phyloP scores from a whole-genome alignment of 1,140 invertebrate genomes.

The Amyelois transitella region DNA sequence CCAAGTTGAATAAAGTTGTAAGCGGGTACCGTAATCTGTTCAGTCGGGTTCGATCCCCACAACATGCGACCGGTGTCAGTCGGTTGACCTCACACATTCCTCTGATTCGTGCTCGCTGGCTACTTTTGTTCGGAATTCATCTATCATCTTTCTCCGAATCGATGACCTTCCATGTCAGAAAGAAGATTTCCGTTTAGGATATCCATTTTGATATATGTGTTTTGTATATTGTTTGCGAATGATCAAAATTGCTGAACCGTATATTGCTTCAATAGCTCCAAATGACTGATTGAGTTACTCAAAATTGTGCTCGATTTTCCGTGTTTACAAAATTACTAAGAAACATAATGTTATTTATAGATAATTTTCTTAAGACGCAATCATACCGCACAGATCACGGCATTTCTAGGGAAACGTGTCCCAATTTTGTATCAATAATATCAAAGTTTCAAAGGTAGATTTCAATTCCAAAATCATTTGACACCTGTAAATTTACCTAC shows the following conservation, averaged over 20 bases:
- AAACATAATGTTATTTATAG: no score
- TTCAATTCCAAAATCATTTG: no score
- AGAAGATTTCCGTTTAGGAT: constrained; percentile 23
- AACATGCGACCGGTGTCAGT: constrained; percentile 37
- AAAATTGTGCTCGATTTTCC: no score
- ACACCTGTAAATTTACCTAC: no score
- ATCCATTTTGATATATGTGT: constrained; percentile 15
- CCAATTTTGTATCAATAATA: no score
- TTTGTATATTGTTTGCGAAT: neutral
- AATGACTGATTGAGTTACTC: no score
- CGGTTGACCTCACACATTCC: constrained; percentile 46
- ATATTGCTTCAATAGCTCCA: no score
- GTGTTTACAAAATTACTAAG: no score
- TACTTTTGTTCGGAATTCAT: constrained; percentile 46
- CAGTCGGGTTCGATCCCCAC: constrained; percentile 30
- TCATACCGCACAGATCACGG: no score
- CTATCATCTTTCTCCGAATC: constrained; percentile 41
- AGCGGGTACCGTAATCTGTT: constrained; percentile 46
- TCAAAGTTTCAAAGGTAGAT: no score
- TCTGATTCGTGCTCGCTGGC: constrained; percentile 31
- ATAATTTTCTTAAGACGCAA: no score
- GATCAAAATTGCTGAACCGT: neutral
- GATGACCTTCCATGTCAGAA: constrained; percentile 30
- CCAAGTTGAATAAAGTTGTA: constrained; percentile 47
- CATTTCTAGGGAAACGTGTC: no score